These are phyloP conservation scores for Cheumatopsyche charites DNA, from an alignment of 1,140 invertebrate genomes.

Conservation along the genomic window DNA sequence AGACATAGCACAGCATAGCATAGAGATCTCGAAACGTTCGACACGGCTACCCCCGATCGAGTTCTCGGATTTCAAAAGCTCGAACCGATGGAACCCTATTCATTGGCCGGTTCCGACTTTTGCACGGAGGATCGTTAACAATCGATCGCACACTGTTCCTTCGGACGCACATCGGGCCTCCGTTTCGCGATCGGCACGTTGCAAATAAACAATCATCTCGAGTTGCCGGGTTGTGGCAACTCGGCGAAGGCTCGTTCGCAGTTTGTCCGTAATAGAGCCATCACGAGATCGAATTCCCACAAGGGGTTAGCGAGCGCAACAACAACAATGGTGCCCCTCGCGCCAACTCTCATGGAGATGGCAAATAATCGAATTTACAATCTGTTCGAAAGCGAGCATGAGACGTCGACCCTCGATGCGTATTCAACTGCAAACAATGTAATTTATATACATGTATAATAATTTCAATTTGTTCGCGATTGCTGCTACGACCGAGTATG, in stretches of 20 bases:
- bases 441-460: no score
- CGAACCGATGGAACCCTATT: no score
- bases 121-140: neutral
- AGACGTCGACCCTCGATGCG: neutral
- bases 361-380: slow-evolving; percentile 26
- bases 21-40: no score
- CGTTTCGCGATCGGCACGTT: slow-evolving; percentile 11
- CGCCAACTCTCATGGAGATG: slow-evolving; percentile 5
- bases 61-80: no score
- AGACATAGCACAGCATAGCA: no score
- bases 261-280: slow-evolving; percentile 23
- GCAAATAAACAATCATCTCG: slow-evolving; percentile 23
- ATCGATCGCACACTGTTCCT: neutral
- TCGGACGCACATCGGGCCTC: neutral
- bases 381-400: neutral
- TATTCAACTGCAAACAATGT: no score
- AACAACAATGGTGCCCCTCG: slow-evolving; percentile 14
- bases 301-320: neutral
- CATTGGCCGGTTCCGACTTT: neutral
- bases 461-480: no score
- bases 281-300: slow-evolving; percentile 22
- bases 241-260: neutral
- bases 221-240: neutral
- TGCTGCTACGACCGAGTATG: no score
- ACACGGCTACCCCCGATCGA: no score